Percentiles rank a stretch among this genome's conserved stretches.
Evolutionary conservation across 2,888 invertebrate genomes (phyloP).

Genomic region (Mythimna lalbum): DNA sequence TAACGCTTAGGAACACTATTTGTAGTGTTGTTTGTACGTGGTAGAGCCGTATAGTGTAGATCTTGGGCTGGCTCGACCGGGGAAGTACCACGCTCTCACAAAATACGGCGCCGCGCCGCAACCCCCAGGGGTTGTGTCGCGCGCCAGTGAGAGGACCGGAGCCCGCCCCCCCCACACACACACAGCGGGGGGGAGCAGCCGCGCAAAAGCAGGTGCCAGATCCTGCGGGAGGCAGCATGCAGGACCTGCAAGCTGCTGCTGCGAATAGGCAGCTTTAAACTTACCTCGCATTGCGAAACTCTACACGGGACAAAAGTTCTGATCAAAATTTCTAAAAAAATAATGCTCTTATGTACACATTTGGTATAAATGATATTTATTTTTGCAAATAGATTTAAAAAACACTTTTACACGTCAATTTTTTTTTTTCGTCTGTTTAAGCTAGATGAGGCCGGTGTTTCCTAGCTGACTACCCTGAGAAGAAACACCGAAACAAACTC

Average conservation of each 20-base stretch:
- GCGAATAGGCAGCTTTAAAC: slow-evolving; percentile 9
- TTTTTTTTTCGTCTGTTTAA: no score
- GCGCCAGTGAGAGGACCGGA: slow-evolving; percentile 47
- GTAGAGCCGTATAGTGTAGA: slow-evolving; percentile 32
- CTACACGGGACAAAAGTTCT: neutral
- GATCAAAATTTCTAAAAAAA: no score
- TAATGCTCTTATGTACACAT: no score
- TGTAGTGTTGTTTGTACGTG: slow-evolving; percentile 16
- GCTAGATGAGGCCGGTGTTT: no score
- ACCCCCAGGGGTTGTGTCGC: neutral
- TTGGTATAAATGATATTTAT: no score
- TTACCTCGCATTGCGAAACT: slow-evolving; percentile 9
- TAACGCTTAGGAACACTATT: no score
- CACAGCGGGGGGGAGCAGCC: neutral
- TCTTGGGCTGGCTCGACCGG: slow-evolving; percentile 50
- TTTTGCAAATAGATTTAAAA: no score
- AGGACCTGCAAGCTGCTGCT: neutral
- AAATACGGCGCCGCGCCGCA: neutral
- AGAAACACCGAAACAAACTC: no score
- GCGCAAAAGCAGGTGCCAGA: neutral
- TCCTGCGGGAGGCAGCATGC: neutral
- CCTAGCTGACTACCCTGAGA: no score
- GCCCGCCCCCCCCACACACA: slow-evolving; percentile 20
- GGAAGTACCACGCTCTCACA: slow-evolving; percentile 54
- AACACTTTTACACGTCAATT: no score